Evolutionary conservation across 2,888 invertebrate genomes (phyloP), one percentile per base, ranked within the genome.

Genomic region (Merodon equestris): DNA sequence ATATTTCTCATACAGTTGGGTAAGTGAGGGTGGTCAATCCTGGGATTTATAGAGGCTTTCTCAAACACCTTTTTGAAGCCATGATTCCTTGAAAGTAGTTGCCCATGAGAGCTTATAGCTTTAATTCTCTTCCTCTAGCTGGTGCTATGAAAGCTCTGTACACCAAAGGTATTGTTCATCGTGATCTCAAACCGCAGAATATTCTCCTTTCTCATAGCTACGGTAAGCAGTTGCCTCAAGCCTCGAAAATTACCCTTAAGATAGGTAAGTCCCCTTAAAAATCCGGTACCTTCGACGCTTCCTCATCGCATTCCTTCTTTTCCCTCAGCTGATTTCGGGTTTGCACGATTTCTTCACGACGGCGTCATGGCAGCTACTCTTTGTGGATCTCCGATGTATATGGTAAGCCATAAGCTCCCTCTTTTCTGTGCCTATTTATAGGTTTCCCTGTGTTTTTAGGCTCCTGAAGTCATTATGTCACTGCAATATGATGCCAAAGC

Each of bases 371-470:
- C 99, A 64, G 99, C 98, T 81, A 99, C 99, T 36, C 91, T 99
- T 45, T 99, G 99, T 90, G 99, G 99, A 51, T 99, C 99, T 53
- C 99, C 99, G 12, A 99, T 99, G 99, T 99, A 99, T 88, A 99
- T 99, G 99, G 97, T 97, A 90, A 91, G 86, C 48, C 82, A 82
- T n/a, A 9, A 9, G 3, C 1, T 10, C 0, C 2, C 10, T 12
- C 64, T 56, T 14, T 5, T 38, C 9, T n/a, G 13, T 13, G 3
- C 18, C 13, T n/a, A 45, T 45, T 2, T 9, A 51, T 10, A 38
- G 47, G n/a, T n/a, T 4, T 27, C 27, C 7, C 27, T 27, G 27
- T 2, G 12, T 0, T 27, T 44, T 7, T 27, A 88, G 96, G 98
- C 98, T 38, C 98, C 98, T 0, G 98, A 99, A 91, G 98, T 99